A percentile compares a stretch with the other conserved stretches of the same genome.
phyloP scores from a whole-genome alignment of 2,888 invertebrate species.

The Nemoura dubitans region DNA sequence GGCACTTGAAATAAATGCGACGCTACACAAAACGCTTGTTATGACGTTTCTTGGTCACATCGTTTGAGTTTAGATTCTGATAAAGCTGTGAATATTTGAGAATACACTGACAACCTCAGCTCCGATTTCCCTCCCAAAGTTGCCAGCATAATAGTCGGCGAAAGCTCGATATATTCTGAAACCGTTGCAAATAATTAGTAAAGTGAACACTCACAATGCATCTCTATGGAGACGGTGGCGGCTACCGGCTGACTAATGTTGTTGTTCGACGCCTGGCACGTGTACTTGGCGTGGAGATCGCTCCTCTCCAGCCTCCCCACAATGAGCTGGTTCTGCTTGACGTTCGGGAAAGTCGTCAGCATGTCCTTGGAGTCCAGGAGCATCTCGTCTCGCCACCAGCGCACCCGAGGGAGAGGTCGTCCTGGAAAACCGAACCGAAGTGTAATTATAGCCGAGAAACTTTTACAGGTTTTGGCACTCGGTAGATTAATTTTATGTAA shows the following conservation, averaged over 20 bases:
- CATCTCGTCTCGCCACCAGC: slow-evolving; percentile 78
- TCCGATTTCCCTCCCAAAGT: no score
- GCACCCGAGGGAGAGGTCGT: slow-evolving; percentile 75
- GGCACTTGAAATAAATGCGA: no score
- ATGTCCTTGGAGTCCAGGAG: slow-evolving; percentile 68
- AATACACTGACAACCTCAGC: no score
- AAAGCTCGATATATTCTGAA: no score
- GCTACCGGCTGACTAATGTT: slow-evolving; percentile 72
- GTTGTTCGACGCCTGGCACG: slow-evolving; percentile 78
- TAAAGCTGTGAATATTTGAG: no score
- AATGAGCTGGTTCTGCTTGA: slow-evolving; percentile 58
- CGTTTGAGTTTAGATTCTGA: no score
- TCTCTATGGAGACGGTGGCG: slow-evolving; percentile 73
- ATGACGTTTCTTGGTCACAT: no score
- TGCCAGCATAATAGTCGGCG: no score
- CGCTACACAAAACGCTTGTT: no score
- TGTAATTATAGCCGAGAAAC: not conserved
- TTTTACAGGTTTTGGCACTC: no score
- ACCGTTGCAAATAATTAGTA: not conserved
- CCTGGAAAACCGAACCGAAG: slow-evolving; percentile 64
- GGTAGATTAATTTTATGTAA: no score
- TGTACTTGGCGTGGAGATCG: slow-evolving; percentile 74
- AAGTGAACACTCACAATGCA: slow-evolving; percentile 65
- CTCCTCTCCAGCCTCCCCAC: slow-evolving; percentile 67
- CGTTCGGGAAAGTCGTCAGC: slow-evolving; percentile 46